phyloP scores from a whole-genome alignment of 2,888 invertebrate genomes.

The Drosophila anomalata region DNA sequence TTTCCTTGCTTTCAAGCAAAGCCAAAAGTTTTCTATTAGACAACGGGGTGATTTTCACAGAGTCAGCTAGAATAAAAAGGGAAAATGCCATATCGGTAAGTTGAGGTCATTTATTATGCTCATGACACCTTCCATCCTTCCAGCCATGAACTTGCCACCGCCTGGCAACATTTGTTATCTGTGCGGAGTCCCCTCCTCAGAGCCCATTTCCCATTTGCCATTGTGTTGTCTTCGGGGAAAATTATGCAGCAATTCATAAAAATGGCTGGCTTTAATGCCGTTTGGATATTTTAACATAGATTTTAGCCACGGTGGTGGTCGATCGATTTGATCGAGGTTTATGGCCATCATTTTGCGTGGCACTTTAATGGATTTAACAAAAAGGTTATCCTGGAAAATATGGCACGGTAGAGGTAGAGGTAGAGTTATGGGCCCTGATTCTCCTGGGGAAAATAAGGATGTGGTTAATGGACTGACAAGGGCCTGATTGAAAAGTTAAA shows the following conservation, averaged over 20 bases:
- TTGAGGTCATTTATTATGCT: conserved; percentile 74
- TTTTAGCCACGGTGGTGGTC: conserved; percentile 47
- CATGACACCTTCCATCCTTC: conserved; percentile 69
- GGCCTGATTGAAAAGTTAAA: conserved; percentile 7
- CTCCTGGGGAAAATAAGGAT: background rate
- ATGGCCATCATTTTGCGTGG: conserved; percentile 36
- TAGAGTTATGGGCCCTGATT: background rate
- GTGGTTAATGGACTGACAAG: conserved; percentile 16
- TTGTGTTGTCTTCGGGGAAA: conserved; percentile 61
- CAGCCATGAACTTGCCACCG: conserved; percentile 14
- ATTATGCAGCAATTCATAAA: conserved; percentile 79
- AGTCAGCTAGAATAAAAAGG: conserved; percentile 58
- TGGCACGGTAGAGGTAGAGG: background rate
- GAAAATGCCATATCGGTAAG: conserved; percentile 68
- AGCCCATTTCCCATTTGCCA: conserved; percentile 11
- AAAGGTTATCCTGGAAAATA: background rate
- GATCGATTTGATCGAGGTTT: conserved; percentile 58
- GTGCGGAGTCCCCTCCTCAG: conserved; percentile 22
- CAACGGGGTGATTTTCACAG: conserved; percentile 70
- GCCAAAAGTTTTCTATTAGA: conserved; percentile 67
- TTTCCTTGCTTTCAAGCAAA: conserved; percentile 3
- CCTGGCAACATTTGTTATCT: conserved; percentile 66
- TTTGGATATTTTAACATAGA: conserved; percentile 55
- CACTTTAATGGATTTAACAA: conserved; percentile 38
- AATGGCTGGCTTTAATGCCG: conserved; percentile 49